phyloP scores from a whole-genome alignment of 2,113 vertebrate species.

The Lepidothrix coronata region DNA sequence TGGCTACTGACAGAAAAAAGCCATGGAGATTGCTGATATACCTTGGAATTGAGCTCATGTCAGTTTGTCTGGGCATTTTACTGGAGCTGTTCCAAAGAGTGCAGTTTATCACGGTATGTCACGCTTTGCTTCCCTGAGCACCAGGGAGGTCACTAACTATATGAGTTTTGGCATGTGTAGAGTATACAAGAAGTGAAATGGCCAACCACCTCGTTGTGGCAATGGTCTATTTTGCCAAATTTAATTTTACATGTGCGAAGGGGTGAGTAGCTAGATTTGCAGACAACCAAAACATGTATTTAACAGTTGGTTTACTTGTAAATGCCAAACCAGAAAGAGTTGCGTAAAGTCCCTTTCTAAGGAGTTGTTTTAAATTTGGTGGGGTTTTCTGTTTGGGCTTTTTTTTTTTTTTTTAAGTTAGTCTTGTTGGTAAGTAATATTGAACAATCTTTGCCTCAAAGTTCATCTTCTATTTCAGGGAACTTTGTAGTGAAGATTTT shows the following conservation, averaged over 20 bases:
- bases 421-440: not conserved
- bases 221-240: not conserved
- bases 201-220: not conserved
- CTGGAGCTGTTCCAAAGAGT: not conserved
- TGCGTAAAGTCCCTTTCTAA: slow-evolving; percentile 23
- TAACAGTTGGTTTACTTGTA: slow-evolving; percentile 19
- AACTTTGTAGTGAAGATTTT: not conserved
- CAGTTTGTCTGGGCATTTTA: not conserved
- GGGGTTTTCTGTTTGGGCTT: not conserved
- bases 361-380: not conserved
- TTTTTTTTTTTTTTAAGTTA: not conserved
- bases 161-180: not conserved
- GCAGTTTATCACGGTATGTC: not conserved
- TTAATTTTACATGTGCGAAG: not conserved
- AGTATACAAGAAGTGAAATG: not conserved
- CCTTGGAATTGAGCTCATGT: not conserved
- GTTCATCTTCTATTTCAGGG: not conserved
- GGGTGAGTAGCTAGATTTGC: not conserved
- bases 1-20: not conserved
- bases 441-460: not conserved
- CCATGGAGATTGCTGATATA: not conserved
- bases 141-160: not conserved
- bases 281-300: slow-evolving; percentile 5
- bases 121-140: not conserved
- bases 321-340: slow-evolving; percentile 32